Conservation (phyloP, 1,140 invertebrate genomes). For the Ladona fulva region DNA sequence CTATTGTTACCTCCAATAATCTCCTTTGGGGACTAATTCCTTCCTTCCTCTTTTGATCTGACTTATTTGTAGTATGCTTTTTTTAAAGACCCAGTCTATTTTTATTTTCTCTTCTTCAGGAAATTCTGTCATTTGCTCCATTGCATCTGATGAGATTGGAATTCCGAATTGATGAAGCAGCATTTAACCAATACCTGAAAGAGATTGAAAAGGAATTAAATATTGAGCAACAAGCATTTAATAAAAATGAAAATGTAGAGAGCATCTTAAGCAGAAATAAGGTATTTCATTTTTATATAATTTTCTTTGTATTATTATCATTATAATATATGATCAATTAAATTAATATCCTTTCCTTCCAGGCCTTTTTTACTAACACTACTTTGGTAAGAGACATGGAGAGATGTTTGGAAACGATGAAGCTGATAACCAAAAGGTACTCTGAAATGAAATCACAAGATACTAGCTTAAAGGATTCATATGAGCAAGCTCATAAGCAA, state of each 20-base stretch:
- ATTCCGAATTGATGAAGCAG: constrained; percentile 74
- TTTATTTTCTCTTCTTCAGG: constrained; percentile 31
- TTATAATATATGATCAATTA: background rate
- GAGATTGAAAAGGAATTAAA: constrained; percentile 85
- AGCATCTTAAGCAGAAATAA: constrained; percentile 66
- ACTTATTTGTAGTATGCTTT: too few species aligned
- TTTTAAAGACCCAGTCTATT: too few species aligned
- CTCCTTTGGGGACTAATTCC: too few species aligned
- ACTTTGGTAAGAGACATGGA: constrained; percentile 60
- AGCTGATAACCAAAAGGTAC: constrained; percentile 55
- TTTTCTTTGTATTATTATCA: background rate
- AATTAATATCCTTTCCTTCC: background rate
- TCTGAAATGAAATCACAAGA: constrained; percentile 55
- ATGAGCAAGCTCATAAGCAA: constrained; percentile 55
- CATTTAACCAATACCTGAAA: constrained; percentile 74
- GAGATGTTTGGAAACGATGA: constrained; percentile 63
- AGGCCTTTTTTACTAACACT: constrained; percentile 53
- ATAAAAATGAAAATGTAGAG: constrained; percentile 73
- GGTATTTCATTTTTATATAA: constrained; percentile 25
- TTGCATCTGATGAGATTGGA: constrained; percentile 80
- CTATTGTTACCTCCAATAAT: too few species aligned
- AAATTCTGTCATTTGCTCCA: constrained; percentile 67
- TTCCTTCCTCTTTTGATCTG: too few species aligned
- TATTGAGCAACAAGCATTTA: constrained; percentile 73
- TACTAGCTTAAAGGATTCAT: constrained; percentile 49